phyloP scores from a whole-genome alignment of 2,113 vertebrate genomes.

The Puntigrus tetrazona region DNA sequence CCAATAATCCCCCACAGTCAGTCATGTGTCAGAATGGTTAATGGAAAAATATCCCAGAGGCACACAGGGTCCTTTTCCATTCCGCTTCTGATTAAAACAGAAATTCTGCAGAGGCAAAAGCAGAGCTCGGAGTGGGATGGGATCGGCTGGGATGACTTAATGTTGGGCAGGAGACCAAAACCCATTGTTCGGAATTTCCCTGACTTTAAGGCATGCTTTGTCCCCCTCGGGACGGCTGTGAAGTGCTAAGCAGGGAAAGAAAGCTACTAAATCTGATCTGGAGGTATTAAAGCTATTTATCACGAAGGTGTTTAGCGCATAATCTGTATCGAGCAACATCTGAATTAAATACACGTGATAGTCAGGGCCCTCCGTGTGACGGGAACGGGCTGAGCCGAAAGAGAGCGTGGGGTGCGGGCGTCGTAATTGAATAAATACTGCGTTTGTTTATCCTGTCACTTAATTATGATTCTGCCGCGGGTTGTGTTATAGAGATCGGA shows the following conservation, averaged over 20 bases:
- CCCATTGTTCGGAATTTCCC: slow-evolving; percentile 62
- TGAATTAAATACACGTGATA: slow-evolving; percentile 38
- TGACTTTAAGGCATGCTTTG: slow-evolving; percentile 56
- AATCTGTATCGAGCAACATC: slow-evolving; percentile 46
- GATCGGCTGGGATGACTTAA: slow-evolving; percentile 64
- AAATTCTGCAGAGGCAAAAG: slow-evolving; percentile 85
- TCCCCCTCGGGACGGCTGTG: slow-evolving; percentile 53
- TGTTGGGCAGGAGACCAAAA: slow-evolving; percentile 60
- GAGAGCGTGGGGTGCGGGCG: not conserved
- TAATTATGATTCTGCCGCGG: slow-evolving; percentile 58
- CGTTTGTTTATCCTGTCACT: slow-evolving; percentile 50
- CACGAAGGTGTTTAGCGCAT: slow-evolving; percentile 32
- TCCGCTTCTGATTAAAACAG: slow-evolving; percentile 97
- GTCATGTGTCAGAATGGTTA: slow-evolving; percentile 99
- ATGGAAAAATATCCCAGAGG: slow-evolving; percentile 99
- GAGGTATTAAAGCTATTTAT: slow-evolving; percentile 59
- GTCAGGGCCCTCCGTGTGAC: slow-evolving; percentile 20
- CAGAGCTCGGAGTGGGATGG: slow-evolving; percentile 73
- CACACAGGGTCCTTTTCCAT: slow-evolving; percentile 86
- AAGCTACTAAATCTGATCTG: slow-evolving; percentile 58
- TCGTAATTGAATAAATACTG: slow-evolving; percentile 58
- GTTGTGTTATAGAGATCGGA: slow-evolving; percentile 51
- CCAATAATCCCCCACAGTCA: slow-evolving; percentile 99
- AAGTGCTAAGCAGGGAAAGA: slow-evolving; percentile 50
- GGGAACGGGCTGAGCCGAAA: slow-evolving; percentile 6